phyloP scores from a whole-genome alignment of 2,113 vertebrate species.

The Piprites chloris region DNA sequence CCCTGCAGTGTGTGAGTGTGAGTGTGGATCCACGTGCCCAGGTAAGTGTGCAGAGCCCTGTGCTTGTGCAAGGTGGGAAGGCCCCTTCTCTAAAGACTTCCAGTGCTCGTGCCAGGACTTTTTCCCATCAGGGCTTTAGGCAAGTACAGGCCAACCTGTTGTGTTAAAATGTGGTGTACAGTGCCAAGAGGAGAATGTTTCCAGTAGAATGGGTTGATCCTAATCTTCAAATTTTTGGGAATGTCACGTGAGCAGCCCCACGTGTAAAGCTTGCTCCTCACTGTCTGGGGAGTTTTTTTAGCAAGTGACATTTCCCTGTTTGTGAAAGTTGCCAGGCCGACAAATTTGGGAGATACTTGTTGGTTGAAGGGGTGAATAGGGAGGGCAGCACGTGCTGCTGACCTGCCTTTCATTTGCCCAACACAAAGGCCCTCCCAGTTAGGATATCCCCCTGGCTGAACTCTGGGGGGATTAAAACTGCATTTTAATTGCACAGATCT shows the following conservation, averaged over 20 bases:
- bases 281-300: background rate
- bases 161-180: rapidly evolving
- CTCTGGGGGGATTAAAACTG: background rate
- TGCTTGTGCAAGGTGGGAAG: background rate
- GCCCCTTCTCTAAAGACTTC: background rate
- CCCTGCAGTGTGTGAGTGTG: background rate
- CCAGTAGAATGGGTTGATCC: rapidly evolving
- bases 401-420: background rate
- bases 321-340: background rate
- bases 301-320: background rate
- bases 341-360: background rate
- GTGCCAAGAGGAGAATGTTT: background rate
- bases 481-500: background rate
- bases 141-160: background rate
- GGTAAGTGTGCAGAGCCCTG: background rate
- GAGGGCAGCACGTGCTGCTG: background rate
- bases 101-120: background rate
- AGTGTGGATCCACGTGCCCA: background rate
- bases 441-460: background rate
- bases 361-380: rapidly evolving
- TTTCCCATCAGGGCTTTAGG: background rate
- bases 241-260: rapidly evolving
- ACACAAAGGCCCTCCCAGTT: background rate
- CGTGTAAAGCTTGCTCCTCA: background rate
- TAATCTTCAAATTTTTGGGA: background rate